Conservation (phyloP, 2,113 vertebrate species). For the Microtus montanus region DNA sequence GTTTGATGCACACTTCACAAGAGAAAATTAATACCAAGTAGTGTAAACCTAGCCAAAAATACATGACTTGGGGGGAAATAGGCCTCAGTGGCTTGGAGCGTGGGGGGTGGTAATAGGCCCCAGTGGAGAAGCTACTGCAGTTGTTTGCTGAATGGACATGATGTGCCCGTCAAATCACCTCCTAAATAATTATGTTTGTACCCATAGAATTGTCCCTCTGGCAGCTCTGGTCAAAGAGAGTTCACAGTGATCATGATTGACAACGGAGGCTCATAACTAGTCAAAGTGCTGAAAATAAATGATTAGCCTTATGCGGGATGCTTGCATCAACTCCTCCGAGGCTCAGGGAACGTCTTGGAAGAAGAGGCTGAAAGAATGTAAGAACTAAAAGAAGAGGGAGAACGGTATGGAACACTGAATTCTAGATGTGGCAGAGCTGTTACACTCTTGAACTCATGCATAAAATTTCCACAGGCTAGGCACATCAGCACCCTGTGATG, state of each 20-base stretch:
- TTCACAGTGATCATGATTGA: not conserved
- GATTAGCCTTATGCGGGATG: not conserved
- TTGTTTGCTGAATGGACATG: not conserved
- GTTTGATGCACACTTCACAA: not conserved
- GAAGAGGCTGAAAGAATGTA: not conserved
- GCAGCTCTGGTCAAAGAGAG: not conserved
- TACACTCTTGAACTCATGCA: not conserved
- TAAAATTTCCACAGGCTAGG: not conserved
- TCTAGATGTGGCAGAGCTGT: not conserved
- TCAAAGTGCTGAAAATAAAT: not conserved
- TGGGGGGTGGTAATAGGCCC: not conserved
- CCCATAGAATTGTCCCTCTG: not conserved
- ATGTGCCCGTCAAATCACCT: not conserved
- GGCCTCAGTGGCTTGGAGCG: not conserved
- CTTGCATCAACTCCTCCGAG: not conserved
- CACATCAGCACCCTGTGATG: not conserved
- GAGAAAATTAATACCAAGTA: too few species aligned
- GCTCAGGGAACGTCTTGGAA: not conserved
- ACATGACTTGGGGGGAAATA: not conserved
- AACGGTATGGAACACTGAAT: not conserved
- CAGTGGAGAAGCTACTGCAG: not conserved
- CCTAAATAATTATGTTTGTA: not conserved
- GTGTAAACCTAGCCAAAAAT: not conserved
- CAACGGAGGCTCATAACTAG: too few species aligned
- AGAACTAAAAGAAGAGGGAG: not conserved